Evolutionary conservation across 2,797 vertebrate genomes (phyloP).

Genomic region (Poecilia picta): DNA sequence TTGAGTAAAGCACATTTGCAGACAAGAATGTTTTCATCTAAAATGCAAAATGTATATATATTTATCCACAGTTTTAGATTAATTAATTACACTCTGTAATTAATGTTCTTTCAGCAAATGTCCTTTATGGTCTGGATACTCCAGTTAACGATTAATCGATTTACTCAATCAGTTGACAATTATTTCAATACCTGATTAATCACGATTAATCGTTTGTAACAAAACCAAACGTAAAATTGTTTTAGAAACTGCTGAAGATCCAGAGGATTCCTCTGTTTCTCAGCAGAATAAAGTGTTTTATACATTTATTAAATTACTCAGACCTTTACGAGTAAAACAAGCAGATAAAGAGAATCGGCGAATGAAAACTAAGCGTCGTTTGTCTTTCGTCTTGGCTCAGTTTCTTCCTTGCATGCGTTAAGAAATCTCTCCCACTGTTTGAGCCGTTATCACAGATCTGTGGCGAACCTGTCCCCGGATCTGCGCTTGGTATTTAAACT

Average conservation of each 20-base stretch:
- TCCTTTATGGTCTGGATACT: too few relatives aligned
- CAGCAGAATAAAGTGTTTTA: not conserved
- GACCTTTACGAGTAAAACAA: not conserved
- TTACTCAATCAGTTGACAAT: too few relatives aligned
- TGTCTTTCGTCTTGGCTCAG: not conserved
- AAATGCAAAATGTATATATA: too few relatives aligned
- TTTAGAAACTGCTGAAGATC: not conserved
- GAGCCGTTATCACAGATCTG: not conserved
- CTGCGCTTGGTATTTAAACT: slow-evolving; percentile 38
- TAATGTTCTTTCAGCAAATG: too few relatives aligned
- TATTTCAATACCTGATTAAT: not conserved
- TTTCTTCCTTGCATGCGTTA: slow-evolving; percentile 7
- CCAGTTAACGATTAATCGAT: too few relatives aligned
- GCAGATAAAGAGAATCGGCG: not conserved
- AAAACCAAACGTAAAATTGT: not conserved
- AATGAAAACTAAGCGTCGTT: not conserved
- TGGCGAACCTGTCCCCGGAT: slow-evolving; percentile 2
- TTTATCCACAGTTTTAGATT: too few relatives aligned
- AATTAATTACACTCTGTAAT: too few relatives aligned
- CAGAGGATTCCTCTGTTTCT: not conserved
- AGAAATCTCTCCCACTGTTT: slow-evolving; percentile 26
- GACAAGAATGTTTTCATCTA: too few relatives aligned
- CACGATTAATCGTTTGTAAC: not conserved
- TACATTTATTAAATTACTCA: not conserved
- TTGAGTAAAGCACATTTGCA: too few relatives aligned